phyloP scores from a whole-genome alignment of 2,888 invertebrate species.

The Spodoptera littoralis region DNA sequence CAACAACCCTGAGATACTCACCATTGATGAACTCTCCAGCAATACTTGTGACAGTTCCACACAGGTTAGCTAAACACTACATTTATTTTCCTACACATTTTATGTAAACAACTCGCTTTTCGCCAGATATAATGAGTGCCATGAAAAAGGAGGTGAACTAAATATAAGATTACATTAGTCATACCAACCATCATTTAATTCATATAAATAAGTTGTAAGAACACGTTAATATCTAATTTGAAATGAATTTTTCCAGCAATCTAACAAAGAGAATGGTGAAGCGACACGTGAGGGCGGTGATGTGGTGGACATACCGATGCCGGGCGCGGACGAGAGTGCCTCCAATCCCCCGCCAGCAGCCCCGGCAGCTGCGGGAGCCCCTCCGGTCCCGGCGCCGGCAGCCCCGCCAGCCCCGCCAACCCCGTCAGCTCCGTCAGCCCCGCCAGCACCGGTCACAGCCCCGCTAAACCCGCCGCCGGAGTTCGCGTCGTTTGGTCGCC shows the following conservation, averaged over 20 bases:
- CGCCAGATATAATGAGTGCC: too few relatives aligned
- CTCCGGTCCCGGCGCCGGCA: not conserved
- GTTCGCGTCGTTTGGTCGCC: constrained; percentile 46
- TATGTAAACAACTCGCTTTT: too few relatives aligned
- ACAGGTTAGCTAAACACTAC: constrained; percentile 61
- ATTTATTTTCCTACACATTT: not conserved
- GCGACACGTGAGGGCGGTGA: constrained; percentile 63
- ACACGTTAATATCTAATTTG: too few relatives aligned
- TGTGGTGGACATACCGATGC: constrained; percentile 93
- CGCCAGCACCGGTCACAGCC: constrained; percentile 49
- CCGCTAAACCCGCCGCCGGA: constrained; percentile 64
- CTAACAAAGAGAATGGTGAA: constrained; percentile 80
- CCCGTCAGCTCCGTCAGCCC: constrained; percentile 66
- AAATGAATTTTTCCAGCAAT: constrained; percentile 59
- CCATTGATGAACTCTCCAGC: constrained; percentile 79
- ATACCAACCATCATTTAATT: too few relatives aligned
- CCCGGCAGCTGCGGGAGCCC: not conserved
- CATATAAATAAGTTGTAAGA: too few relatives aligned
- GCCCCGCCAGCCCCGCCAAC: not conserved
- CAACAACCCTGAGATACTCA: constrained; percentile 74
- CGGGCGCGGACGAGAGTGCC: constrained; percentile 76
- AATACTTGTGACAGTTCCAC: constrained; percentile 74
- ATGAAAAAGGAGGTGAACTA: too few relatives aligned
- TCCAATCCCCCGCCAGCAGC: not conserved
- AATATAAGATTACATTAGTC: too few relatives aligned